These are phyloP conservation scores for Scolopax rusticola DNA, from an alignment of 2,797 vertebrate species.

Conservation along the genomic window DNA sequence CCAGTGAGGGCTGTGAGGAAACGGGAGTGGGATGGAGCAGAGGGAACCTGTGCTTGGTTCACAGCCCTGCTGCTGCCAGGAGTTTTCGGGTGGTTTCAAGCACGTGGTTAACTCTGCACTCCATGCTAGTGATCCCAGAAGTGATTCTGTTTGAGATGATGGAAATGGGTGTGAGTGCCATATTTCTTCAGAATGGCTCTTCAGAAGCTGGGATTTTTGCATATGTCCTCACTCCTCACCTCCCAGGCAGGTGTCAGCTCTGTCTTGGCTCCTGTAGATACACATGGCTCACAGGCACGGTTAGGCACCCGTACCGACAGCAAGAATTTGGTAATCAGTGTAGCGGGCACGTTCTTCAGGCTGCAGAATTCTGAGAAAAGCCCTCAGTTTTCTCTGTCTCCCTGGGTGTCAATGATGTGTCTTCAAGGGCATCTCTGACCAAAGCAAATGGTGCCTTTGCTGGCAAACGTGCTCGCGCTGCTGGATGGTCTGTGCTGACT, in stretches of 20 bases:
- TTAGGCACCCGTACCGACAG: rapidly evolving
- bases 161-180: not conserved
- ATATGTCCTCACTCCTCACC: not conserved
- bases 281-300: rapidly evolving
- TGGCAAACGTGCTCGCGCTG: rapidly evolving
- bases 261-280: not conserved
- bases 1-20: not conserved
- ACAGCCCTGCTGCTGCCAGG: not conserved
- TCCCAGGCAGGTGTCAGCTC: not conserved
- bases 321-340: not conserved
- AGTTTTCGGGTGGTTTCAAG: not conserved
- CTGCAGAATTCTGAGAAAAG: not conserved
- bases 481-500: not conserved
- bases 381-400: not conserved
- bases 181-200: not conserved
- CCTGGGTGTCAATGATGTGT: not conserved
- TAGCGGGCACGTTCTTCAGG: rapidly evolving
- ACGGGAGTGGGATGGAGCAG: rapidly evolving
- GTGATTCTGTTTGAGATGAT: not conserved
- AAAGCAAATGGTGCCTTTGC: not conserved
- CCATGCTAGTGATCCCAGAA: rapidly evolving
- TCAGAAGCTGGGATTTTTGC: not conserved
- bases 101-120: not conserved
- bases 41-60: not conserved
- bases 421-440: not conserved